Conservation (phyloP, 2,888 invertebrate genomes). For the Drosophila prolongata region DNA sequence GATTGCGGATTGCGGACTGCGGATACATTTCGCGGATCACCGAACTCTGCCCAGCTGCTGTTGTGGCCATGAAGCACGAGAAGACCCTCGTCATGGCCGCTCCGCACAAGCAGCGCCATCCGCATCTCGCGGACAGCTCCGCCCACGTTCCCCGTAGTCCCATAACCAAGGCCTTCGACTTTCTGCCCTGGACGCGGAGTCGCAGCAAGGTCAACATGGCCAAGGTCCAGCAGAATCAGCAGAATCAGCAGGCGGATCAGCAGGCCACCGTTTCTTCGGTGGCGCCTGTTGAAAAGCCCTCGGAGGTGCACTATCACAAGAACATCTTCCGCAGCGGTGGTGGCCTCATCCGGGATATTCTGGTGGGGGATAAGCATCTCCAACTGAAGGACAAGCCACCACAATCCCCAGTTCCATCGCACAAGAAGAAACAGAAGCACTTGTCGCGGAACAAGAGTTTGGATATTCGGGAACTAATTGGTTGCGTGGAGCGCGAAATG, state of each 20-base stretch:
- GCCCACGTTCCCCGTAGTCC: slow-evolving; percentile 74
- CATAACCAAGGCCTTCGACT: slow-evolving; percentile 84
- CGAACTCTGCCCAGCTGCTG: slow-evolving; percentile 32
- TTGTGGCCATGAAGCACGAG: slow-evolving; percentile 79
- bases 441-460: slow-evolving; percentile 82
- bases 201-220: slow-evolving; percentile 63
- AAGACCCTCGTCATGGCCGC: slow-evolving; percentile 61
- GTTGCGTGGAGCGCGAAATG: slow-evolving; percentile 77
- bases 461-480: slow-evolving; percentile 83
- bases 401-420: slow-evolving; percentile 50
- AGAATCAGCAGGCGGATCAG: slow-evolving; percentile 13
- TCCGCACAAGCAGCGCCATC: slow-evolving; percentile 47
- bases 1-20: background rate
- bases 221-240: slow-evolving; percentile 24
- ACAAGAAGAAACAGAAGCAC: slow-evolving; percentile 61
- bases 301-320: slow-evolving; percentile 77
- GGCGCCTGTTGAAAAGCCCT: slow-evolving; percentile 19
- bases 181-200: slow-evolving; percentile 82
- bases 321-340: slow-evolving; percentile 83
- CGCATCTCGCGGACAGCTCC: slow-evolving; percentile 42
- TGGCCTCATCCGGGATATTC: slow-evolving; percentile 81
- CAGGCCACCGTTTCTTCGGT: slow-evolving; percentile 1
- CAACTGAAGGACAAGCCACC: slow-evolving; percentile 70
- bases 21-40: slow-evolving; percentile 41
- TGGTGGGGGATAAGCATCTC: slow-evolving; percentile 81